Conservation (phyloP, 2,888 invertebrate genomes). For the Cantharis rufa region DNA sequence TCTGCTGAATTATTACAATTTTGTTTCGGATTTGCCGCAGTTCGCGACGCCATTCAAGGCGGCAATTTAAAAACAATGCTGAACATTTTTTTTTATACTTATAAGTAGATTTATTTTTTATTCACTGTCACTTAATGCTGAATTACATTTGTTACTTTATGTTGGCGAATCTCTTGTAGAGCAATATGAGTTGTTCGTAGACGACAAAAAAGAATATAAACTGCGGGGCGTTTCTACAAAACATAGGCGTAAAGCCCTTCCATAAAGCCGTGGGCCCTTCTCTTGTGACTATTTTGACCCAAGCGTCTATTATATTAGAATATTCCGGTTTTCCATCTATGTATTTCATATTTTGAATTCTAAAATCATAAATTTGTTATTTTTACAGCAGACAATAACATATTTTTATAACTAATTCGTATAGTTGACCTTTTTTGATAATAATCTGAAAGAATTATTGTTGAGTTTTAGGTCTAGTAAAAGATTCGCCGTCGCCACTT, state of each 20-base stretch:
- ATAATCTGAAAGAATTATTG: too few relatives aligned
- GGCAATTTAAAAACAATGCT: background rate
- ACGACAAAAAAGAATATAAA: conserved; percentile 35
- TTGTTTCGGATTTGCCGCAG: background rate
- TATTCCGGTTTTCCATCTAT: conserved; percentile 84
- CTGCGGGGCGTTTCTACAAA: conserved; percentile 36
- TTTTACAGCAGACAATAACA: too few relatives aligned
- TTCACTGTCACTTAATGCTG: too few relatives aligned
- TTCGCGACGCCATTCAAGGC: background rate
- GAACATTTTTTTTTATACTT: too few relatives aligned
- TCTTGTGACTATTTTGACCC: conserved; percentile 71
- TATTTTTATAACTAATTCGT: too few relatives aligned
- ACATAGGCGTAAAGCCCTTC: conserved; percentile 92
- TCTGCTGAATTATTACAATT: background rate
- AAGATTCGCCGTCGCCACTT: too few relatives aligned
- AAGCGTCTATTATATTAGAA: conserved; percentile 76
- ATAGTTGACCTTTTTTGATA: too few relatives aligned
- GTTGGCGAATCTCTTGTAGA: background rate
- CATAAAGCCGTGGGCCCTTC: conserved; percentile 92
- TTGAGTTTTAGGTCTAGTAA: too few relatives aligned
- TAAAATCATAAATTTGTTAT: conserved; percentile 48
- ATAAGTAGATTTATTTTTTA: too few relatives aligned
- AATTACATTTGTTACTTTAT: background rate
- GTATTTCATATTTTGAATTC: conserved; percentile 92
- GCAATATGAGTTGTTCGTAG: conserved; percentile 27